Evolutionary conservation across 2,113 vertebrate species (phyloP), one percentile per base, ranked within the genome.

Genomic region (Datnioides undecimradiatus): DNA sequence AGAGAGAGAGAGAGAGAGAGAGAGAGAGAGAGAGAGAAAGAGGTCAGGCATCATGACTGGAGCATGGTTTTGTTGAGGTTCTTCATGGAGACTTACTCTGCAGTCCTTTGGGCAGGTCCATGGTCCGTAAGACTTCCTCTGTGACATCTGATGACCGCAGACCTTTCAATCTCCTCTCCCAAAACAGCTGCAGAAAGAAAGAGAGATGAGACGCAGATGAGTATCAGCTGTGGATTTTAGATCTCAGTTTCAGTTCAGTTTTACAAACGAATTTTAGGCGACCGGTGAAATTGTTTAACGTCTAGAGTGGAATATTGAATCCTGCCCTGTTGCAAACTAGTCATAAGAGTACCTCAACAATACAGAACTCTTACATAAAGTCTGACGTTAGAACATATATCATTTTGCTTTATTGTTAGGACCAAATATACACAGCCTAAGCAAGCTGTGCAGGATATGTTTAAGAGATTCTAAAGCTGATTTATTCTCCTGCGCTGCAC

Each of bases 141-240:
- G 96, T 94, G 79, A 97, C 91, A 57, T 97, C 97, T 3, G 95
- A 97, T 0, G 96, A 95, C 25, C 95, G 94, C 62, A 97, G 94
- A 68, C 97, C 97, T 93, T 96, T 96, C 79, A 98, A 91, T 76
- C 97, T 93, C 91, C 96, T 96, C 93, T 98, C 97, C 97, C 97
- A 98, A 79, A 98, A 98, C 75, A 98, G 94, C 97, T 98, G 92
- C 76, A 74, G 54, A 58, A 49, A 70, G 54, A 58, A 49, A 70
- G 14, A 76, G 43, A 74, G 34, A 72, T 6, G 8, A 4, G 16
- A 76, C 36, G 49, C 6, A 27, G n/a, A 6, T 58, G 9, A 46
- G 12, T 41, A 13, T 29, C 13, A 0, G 27, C 48, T 29, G 6
- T 38, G 43, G 31, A 34, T 16, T 14, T 4, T 12, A 14, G 38